Percentiles rank a stretch among this genome's conserved stretches.
phyloP scores from a whole-genome alignment of 2,888 invertebrate genomes.

The Machimus rusticus region DNA sequence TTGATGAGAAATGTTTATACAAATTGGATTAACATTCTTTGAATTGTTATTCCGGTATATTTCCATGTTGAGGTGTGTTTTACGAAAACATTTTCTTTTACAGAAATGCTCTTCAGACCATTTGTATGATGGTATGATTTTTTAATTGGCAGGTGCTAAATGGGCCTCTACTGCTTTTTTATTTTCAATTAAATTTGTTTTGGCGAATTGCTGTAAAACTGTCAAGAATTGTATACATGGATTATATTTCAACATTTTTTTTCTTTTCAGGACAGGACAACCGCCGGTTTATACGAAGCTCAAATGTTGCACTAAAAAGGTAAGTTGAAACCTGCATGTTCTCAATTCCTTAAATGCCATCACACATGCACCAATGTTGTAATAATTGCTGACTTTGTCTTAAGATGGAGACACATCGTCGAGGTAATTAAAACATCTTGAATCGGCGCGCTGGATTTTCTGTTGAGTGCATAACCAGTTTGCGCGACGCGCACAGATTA shows the following conservation, averaged over 20 bases:
- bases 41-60: not conserved
- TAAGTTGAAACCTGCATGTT: conserved; percentile 1
- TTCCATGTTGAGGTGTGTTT: not conserved
- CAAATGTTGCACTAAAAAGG: conserved; percentile 10
- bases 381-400: not conserved
- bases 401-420: not conserved
- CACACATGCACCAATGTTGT: not conserved
- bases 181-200: not conserved
- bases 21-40: not conserved
- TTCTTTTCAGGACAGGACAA: conserved; percentile 1
- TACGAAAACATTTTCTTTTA: no score
- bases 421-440: conserved; percentile 7
- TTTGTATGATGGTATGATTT: not conserved
- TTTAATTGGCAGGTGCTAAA: not conserved
- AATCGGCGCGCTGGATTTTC: not conserved
- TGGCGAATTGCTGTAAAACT: not conserved
- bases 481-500: not conserved
- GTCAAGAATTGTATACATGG: not conserved
- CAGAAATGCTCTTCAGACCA: no score
- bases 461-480: not conserved
- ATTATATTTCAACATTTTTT: not conserved
- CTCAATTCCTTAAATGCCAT: conserved; percentile 10
- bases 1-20: no score
- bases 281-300: not conserved
- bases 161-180: not conserved